These are phyloP conservation scores for Andricus grossulariae DNA, from an alignment of 1,140 invertebrate genomes.

Conservation along the genomic window DNA sequence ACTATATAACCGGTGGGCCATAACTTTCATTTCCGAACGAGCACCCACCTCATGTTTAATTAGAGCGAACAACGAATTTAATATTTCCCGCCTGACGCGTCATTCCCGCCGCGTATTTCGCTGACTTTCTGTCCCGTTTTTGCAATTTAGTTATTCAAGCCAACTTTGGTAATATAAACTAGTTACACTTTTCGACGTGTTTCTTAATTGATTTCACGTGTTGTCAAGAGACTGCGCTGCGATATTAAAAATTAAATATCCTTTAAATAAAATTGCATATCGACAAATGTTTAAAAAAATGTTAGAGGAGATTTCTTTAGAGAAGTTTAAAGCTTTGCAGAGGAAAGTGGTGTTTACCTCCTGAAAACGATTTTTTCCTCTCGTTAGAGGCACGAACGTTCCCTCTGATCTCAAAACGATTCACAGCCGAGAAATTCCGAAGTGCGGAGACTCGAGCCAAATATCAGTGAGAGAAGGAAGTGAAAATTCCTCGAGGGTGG, in stretches of 20 bases:
- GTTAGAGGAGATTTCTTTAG: not conserved
- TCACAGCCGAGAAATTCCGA: slow-evolving; percentile 28
- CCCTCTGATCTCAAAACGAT: slow-evolving; percentile 26
- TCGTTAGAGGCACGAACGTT: slow-evolving; percentile 19
- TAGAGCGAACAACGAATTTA: slow-evolving; percentile 42
- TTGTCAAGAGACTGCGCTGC: no score
- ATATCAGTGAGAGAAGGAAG: slow-evolving; percentile 9
- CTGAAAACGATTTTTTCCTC: slow-evolving; percentile 29
- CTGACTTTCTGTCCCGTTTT: not conserved
- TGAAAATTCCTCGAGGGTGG: slow-evolving; percentile 28
- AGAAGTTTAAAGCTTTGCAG: slow-evolving; percentile 11
- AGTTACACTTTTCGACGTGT: no score
- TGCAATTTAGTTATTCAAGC: not conserved
- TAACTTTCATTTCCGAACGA: slow-evolving; percentile 37
- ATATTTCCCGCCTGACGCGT: slow-evolving; percentile 36
- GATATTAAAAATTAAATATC: no score
- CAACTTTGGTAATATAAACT: not conserved
- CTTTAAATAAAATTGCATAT: no score
- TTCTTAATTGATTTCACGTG: no score
- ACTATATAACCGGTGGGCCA: not conserved
- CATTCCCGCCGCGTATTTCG: slow-evolving; percentile 3
- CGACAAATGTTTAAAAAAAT: not conserved
- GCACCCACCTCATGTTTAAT: slow-evolving; percentile 40
- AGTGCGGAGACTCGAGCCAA: slow-evolving; percentile 21
- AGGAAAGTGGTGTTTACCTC: slow-evolving; percentile 21